Evolutionary conservation across 1,140 invertebrate species (phyloP).

Genomic region (Elymnias hypermnestra): DNA sequence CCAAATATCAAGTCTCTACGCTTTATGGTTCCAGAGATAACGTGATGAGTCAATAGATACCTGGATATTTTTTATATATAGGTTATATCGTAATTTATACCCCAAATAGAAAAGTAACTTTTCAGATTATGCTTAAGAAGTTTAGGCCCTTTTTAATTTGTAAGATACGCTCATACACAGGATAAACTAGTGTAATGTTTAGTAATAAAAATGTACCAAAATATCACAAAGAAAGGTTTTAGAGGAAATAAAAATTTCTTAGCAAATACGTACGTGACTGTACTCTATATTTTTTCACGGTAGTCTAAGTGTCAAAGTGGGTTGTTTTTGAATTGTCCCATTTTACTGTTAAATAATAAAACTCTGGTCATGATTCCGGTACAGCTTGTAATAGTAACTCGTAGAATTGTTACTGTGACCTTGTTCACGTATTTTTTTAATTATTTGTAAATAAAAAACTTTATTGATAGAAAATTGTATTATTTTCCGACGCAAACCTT

Average conservation of each 20-base stretch:
- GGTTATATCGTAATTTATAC: no score
- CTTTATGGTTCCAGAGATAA: no score
- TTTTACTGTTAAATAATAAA: conserved; percentile 14
- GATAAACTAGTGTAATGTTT: conserved; percentile 19
- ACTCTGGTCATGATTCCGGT: conserved; percentile 26
- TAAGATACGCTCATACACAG: conserved; percentile 16
- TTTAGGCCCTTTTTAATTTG: no score
- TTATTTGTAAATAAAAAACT: conserved; percentile 69
- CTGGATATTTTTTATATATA: no score
- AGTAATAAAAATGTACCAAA: conserved; percentile 30
- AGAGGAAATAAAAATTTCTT: conserved; percentile 19
- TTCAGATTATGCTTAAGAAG: no score
- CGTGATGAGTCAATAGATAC: no score
- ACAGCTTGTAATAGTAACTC: conserved; percentile 28
- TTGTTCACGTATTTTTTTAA: conserved; percentile 62
- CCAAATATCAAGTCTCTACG: no score
- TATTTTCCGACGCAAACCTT: no score
- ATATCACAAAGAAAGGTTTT: conserved; percentile 30
- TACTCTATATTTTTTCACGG: conserved; percentile 20
- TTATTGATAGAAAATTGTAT: conserved; percentile 37
- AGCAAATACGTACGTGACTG: conserved; percentile 15
- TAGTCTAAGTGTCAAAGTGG: conserved; percentile 15
- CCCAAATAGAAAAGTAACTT: no score
- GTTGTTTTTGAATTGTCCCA: conserved; percentile 4
- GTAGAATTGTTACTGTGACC: conserved; percentile 62